Evolutionary conservation across 2,113 vertebrate genomes (phyloP).

Genomic region (Grantiella picta): DNA sequence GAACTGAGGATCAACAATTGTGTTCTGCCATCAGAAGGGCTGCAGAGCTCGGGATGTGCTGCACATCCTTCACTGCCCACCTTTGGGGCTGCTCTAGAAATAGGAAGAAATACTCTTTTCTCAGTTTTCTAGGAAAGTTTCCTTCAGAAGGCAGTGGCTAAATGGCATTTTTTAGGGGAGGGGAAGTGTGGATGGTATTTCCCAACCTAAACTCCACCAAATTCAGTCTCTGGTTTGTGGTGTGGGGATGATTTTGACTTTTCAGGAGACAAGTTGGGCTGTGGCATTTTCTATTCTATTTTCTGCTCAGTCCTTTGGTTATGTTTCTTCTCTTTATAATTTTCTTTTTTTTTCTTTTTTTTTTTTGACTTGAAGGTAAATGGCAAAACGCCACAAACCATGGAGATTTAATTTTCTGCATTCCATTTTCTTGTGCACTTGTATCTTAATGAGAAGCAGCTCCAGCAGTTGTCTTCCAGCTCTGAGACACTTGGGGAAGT

Average conservation of each 20-base stretch:
- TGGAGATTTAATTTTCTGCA: constrained; percentile 47
- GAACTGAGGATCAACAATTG: not conserved
- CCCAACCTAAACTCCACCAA: not conserved
- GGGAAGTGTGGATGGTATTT: not conserved
- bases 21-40: not conserved
- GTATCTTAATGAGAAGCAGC: constrained; percentile 45
- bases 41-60: not conserved
- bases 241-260: not conserved
- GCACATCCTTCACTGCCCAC: not conserved
- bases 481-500: not conserved
- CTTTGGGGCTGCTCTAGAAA: not conserved
- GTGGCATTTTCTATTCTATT: not conserved
- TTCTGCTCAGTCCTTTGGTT: not conserved
- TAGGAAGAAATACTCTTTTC: not conserved
- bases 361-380: not conserved
- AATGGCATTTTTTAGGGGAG: not conserved
- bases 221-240: not conserved
- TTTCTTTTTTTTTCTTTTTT: not conserved
- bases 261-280: not conserved
- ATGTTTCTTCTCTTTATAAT: not conserved
- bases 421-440: not conserved
- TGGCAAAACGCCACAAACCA: not conserved
- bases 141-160: not conserved
- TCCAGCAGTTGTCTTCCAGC: not conserved
- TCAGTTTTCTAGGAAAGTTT: not conserved